Base-by-base conservation (phyloP, 2,797 vertebrate genomes). In the Oophaga sylvatica region DNA sequence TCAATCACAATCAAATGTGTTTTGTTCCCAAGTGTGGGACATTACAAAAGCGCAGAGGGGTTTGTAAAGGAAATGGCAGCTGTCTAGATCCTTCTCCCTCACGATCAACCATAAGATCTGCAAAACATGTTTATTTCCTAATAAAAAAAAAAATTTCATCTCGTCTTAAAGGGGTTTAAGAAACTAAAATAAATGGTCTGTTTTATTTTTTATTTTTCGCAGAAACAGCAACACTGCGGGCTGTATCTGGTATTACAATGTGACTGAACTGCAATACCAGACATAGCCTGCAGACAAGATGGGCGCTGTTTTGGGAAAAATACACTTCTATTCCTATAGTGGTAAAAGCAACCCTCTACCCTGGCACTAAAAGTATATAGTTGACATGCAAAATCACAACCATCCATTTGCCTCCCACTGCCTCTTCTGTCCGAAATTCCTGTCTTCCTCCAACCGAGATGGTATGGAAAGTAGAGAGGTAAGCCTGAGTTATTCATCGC, bases 1-100 rank as follows among this genome's bases (percentile, higher is more conserved):
- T 75, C 70, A 71, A 75, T 78, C 85, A 75, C 85, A 87, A 87
- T 87, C 85, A 87, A 48, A 87, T 76, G 79, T 80, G 59, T 73
- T 87, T 87, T 81, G 68, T 87, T 87, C 79, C 68, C 79, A 81
- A 76, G 79, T 81, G 79, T 81, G 57, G 78, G 57, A 87, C 68
- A 76, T 81, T 41, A 75, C 68, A 81, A 81, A 76, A 81, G 57
- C 70, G 9, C 60, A 67, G 73, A 62, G 83, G 71, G 71, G 70
- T 45, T 84, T 84, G 83, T 84, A 62, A 48, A 84, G 70, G 73
- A 85, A 85, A 62, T 57, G 76, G 48, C 70, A 82, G 80, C 80
- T 87, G 80, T 75, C 79, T 75, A 83, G 68, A 77, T 67, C 76
- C 80, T 35, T 59, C 68, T 81, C 63, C 68, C 19, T 45, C 73